phyloP scores from a whole-genome alignment of 2,113 vertebrate species.

The Monarcha castaneiventris region DNA sequence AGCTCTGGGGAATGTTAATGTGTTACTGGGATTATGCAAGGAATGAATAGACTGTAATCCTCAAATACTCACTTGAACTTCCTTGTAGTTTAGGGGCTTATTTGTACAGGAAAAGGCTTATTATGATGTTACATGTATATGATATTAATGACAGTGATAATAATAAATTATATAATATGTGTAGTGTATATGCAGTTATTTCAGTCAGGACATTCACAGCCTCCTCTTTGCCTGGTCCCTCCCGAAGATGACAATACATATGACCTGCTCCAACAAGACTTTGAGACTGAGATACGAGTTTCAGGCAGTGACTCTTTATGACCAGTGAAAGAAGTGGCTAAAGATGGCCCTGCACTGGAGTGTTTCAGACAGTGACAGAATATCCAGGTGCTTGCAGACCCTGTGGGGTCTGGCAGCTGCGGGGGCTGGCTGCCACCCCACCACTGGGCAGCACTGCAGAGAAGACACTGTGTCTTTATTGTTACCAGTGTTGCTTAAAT shows the following conservation, averaged over 20 bases:
- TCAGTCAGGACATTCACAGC: background rate
- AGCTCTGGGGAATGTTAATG: background rate
- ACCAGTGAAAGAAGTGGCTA: background rate
- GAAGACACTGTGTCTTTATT: background rate
- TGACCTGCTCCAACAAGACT: background rate
- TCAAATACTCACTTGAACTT: background rate
- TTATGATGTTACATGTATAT: background rate
- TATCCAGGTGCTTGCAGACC: background rate
- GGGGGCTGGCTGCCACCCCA: background rate
- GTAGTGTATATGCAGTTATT: background rate
- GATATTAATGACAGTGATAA: background rate
- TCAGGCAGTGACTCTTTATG: background rate
- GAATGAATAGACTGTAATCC: background rate
- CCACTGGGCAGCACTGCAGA: background rate
- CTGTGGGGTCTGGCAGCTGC: background rate
- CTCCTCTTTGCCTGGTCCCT: background rate
- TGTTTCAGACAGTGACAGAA: background rate
- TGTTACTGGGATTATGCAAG: background rate
- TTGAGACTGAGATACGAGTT: background rate
- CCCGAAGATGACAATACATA: background rate
- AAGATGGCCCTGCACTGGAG: background rate
- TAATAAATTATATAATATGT: background rate
- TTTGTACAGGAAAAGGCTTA: background rate
- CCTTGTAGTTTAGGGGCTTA: background rate
- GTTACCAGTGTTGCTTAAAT: fast-evolving